These are phyloP conservation scores for Drosophila sulfurigaster DNA, from an alignment of 1,140 invertebrate species.

Conservation along the genomic window DNA sequence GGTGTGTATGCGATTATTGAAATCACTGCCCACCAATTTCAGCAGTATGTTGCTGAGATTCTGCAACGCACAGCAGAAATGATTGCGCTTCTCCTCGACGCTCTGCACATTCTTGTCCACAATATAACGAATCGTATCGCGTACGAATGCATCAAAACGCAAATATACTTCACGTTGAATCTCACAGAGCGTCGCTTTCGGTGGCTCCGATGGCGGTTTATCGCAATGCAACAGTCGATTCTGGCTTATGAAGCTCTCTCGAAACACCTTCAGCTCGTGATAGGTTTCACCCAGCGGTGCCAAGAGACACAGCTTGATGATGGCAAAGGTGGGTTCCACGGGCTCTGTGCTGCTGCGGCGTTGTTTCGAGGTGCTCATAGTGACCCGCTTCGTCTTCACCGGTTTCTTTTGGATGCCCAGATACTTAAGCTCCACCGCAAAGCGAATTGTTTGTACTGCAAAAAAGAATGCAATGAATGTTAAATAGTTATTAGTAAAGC, in stretches of 20 bases:
- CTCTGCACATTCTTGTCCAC: conserved; percentile 44
- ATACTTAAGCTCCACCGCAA: conserved; percentile 62
- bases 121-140: conserved; percentile 50
- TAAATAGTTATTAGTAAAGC: too few relatives aligned
- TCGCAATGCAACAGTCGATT: conserved; percentile 62
- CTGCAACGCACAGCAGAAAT: conserved; percentile 61
- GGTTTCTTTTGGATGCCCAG: conserved; percentile 35
- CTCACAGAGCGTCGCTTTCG: background rate
- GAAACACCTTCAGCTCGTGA: conserved; percentile 55
- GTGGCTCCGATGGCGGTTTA: background rate
- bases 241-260: conserved; percentile 52
- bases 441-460: conserved; percentile 59
- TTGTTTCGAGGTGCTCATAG: background rate
- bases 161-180: conserved; percentile 38
- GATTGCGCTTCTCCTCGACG: conserved; percentile 42
- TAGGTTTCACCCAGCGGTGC: conserved; percentile 56
- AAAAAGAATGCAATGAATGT: background rate
- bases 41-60: conserved; percentile 65
- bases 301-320: conserved; percentile 58
- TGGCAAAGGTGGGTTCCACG: conserved; percentile 56
- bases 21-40: conserved; percentile 62
- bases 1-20: conserved; percentile 53
- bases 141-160: conserved; percentile 55
- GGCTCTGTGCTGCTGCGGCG: background rate
- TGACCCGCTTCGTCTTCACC: background rate